phyloP scores from a whole-genome alignment of 2,113 vertebrate species.

The Semicossyphus pulcher region DNA sequence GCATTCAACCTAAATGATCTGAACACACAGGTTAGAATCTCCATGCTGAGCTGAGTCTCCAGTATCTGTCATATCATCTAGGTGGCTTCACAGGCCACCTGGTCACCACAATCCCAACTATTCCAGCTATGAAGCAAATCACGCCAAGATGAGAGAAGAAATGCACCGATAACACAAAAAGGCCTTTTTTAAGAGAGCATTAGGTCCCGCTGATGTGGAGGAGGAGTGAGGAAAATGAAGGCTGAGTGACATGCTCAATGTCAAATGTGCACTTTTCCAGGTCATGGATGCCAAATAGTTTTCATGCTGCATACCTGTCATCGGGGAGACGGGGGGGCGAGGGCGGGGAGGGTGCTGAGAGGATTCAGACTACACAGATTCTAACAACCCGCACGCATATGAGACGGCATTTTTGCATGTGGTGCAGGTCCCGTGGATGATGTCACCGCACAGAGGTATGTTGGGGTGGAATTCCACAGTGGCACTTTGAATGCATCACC shows the following conservation, averaged over 20 bases:
- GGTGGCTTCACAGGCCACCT: constrained; percentile 67
- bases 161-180: constrained; percentile 25
- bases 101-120: constrained; percentile 69
- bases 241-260: constrained; percentile 61
- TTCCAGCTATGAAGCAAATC: constrained; percentile 66
- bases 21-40: constrained; percentile 12
- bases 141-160: constrained; percentile 50
- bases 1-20: constrained; percentile 46
- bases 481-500: constrained; percentile 61
- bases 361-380: constrained; percentile 42
- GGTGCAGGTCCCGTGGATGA: constrained; percentile 39
- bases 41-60: constrained; percentile 3
- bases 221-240: constrained; percentile 38
- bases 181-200: constrained; percentile 35
- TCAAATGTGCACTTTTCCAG: constrained; percentile 75
- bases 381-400: constrained; percentile 43
- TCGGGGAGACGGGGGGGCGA: constrained; percentile 24
- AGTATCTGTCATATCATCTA: constrained; percentile 41
- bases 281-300: constrained; percentile 70
- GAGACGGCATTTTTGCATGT: constrained; percentile 5
- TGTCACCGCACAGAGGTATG: constrained; percentile 56
- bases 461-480: constrained; percentile 64
- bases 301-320: constrained; percentile 64
- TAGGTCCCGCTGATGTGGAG: constrained; percentile 21
- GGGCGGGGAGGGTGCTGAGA: constrained; percentile 27